Evolutionary conservation across 35 echinoderm and acorn worm species (phyloP).

Genomic region (Ophiothrix spiculata): DNA sequence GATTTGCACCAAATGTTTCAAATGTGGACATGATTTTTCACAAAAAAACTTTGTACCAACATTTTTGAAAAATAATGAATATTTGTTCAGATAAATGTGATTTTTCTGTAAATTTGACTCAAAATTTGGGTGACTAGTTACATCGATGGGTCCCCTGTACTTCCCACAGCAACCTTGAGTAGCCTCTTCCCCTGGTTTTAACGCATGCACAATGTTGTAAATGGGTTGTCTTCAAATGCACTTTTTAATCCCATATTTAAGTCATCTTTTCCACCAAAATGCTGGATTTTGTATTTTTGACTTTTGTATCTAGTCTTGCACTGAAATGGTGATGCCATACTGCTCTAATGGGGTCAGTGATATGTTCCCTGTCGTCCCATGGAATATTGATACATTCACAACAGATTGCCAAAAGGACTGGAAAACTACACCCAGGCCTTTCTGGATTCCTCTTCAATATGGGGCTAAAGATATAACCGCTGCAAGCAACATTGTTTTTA

Average conservation of each 20-base stretch:
- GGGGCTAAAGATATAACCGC: slow-evolving; percentile 74
- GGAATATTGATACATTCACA: slow-evolving; percentile 58
- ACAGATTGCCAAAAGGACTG: slow-evolving; percentile 53
- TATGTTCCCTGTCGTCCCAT: slow-evolving; percentile 81
- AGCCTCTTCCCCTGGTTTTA: background rate
- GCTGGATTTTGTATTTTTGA: too few species aligned
- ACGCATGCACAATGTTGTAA: background rate
- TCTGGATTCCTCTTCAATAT: slow-evolving; percentile 72
- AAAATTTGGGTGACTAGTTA: too few species aligned
- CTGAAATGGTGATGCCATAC: slow-evolving; percentile 92
- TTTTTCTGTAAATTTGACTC: too few species aligned
- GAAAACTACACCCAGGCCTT: slow-evolving; percentile 65
- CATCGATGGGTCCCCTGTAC: background rate
- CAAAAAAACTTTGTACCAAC: too few species aligned
- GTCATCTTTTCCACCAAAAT: background rate
- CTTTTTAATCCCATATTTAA: too few species aligned
- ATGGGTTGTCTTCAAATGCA: background rate
- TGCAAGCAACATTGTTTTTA: slow-evolving; percentile 95
- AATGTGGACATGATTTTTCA: too few species aligned
- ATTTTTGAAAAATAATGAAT: too few species aligned
- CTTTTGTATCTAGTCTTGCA: slow-evolving; percentile 48
- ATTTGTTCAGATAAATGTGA: too few species aligned
- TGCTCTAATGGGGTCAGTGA: slow-evolving; percentile 75
- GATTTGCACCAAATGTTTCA: too few species aligned
- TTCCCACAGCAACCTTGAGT: background rate